Base-by-base conservation (phyloP, 2,797 vertebrate species). In the Setipinna tenuifilis region DNA sequence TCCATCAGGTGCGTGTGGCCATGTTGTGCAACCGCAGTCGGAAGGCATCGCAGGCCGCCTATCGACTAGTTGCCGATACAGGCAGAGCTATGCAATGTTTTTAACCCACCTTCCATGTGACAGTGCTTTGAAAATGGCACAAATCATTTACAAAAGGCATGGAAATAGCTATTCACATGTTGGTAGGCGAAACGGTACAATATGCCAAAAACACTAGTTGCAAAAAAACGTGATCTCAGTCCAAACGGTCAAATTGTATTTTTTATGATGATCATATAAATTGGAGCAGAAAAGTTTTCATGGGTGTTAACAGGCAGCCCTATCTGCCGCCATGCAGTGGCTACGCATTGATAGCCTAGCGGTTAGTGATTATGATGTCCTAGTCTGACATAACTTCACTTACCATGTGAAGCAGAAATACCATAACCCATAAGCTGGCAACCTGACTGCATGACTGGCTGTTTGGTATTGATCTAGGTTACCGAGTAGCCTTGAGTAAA, bases 381-480 rank as follows among this genome's bases (percentile, higher is more conserved):
- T 35, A 14, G 31, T 31, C 28, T 31, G 11, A 35, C 65, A 71
- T 35, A 35, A 71, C 68, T 35, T 54, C 50, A 19, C 31, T 41
- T 78, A 21, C 71, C 19, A 44, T 35, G 71, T 78, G 71, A 78
- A 44, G 71, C 35, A 78, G 71, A 78, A 78, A 78, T 71, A 35
- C 11, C 35, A 41, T 41, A 41, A 41, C 62, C 23, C 10, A 65
- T 11, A 28, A 28, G 10, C 62, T 54, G 50, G 7, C 50, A 54
- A 54, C 2, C 50, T 54, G 50, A 9, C 50, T 54, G 7, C 50
- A 41, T 41, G 35, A 5, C 35, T 41, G 35, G 5, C 35, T 41
- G 35, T 5, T 41, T 41, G 35, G 35, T 41, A 41, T 41, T 41
- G 5, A 41, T 41, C 2, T 41, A 5, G 35, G 35, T 41, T 41